Conservation (phyloP, 2,888 invertebrate species). For the Rosalia funebris region DNA sequence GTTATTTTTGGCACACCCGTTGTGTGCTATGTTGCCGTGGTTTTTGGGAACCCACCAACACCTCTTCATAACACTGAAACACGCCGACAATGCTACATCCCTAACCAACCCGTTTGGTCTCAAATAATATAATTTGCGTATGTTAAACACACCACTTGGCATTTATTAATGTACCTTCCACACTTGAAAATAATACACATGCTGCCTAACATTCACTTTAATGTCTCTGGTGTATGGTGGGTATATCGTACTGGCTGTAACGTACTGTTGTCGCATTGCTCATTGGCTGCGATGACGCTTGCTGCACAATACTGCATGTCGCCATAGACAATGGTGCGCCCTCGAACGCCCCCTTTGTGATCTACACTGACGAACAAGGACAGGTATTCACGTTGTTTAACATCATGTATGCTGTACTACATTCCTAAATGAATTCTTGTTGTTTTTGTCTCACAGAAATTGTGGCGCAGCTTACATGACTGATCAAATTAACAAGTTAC, state of each 20-base stretch:
- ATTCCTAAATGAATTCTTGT: constrained; percentile 7
- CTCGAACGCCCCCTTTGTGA: constrained; percentile 92
- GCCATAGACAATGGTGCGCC: constrained; percentile 72
- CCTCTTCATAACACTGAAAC: constrained; percentile 39
- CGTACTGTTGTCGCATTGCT: constrained; percentile 64
- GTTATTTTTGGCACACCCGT: constrained; percentile 44
- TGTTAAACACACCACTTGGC: constrained; percentile 34
- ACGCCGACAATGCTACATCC: constrained; percentile 36
- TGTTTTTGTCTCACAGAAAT: constrained; percentile 9
- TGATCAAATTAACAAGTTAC: constrained; percentile 55
- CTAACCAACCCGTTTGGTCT: constrained; percentile 25
- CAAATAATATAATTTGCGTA: constrained; percentile 35
- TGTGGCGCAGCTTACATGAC: constrained; percentile 59
- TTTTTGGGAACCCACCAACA: constrained; percentile 60
- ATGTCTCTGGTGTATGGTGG: constrained; percentile 61
- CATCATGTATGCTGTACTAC: constrained; percentile 62
- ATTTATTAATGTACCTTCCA: constrained; percentile 17
- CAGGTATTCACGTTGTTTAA: constrained; percentile 78
- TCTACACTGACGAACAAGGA: constrained; percentile 95
- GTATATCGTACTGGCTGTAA: constrained; percentile 62
- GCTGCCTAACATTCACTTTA: constrained; percentile 47
- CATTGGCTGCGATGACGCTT: constrained; percentile 64
- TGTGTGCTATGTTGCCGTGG: constrained; percentile 46
- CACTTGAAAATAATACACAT: constrained; percentile 32
- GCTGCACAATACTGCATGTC: constrained; percentile 69